Evolutionary conservation across 2,797 vertebrate species (phyloP).

Genomic region (Peromyscus eremicus): DNA sequence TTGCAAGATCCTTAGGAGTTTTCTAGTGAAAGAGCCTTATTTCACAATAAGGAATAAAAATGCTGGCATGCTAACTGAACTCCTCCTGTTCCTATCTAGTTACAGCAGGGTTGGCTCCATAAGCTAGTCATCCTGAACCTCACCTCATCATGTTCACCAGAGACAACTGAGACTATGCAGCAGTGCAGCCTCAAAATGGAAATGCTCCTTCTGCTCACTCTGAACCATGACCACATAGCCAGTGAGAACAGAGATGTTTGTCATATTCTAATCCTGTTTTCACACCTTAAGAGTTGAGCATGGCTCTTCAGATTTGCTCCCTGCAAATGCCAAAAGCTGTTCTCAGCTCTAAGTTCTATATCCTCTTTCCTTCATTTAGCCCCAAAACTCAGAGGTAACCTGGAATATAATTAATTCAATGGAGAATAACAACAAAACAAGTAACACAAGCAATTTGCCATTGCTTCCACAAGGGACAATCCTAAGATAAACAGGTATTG

Average conservation of each 20-base stretch:
- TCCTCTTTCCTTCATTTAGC: background rate
- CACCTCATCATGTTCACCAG: background rate
- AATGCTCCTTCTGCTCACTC: background rate
- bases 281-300: background rate
- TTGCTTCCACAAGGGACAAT: background rate
- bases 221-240: background rate
- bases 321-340: background rate
- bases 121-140: background rate
- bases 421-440: background rate
- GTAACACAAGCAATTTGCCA: background rate
- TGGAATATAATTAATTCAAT: constrained; percentile 6
- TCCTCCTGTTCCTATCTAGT: background rate
- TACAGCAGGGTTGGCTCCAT: background rate
- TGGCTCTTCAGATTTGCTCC: background rate
- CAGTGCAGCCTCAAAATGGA: background rate
- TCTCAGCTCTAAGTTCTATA: background rate
- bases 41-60: background rate
- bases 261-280: background rate
- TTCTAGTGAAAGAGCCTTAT: constrained; percentile 1
- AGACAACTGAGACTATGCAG: background rate
- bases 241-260: background rate
- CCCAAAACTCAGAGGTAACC: background rate
- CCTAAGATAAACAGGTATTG: background rate
- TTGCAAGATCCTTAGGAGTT: background rate
- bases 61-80: background rate